Evolutionary conservation across 2,113 vertebrate species (phyloP).

Genomic region (Saguinus imperator): DNA sequence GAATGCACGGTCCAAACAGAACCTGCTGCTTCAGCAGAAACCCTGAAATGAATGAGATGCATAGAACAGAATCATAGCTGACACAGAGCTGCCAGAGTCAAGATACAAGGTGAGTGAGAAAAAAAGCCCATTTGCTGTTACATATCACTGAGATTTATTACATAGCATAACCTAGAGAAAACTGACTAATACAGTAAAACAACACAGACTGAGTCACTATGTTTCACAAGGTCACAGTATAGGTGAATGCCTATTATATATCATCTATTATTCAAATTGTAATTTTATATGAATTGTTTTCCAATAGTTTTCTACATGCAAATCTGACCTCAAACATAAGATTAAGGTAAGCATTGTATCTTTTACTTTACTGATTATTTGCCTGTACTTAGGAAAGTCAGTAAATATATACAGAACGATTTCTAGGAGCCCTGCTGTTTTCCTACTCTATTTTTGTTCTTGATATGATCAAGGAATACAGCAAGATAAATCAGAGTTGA

Average conservation of each 20-base stretch:
- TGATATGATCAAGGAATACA: slow-evolving; percentile 28
- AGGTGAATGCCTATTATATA: background rate
- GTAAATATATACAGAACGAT: background rate
- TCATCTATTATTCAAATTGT: background rate
- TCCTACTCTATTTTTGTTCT: background rate
- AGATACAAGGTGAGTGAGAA: background rate
- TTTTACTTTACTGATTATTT: background rate
- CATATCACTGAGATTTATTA: background rate
- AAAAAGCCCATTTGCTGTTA: background rate
- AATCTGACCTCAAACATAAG: background rate
- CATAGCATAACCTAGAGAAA: background rate
- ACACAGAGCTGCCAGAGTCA: background rate
- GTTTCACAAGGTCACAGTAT: background rate
- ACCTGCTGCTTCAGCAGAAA: background rate
- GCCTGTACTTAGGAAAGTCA: background rate
- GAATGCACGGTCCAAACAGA: background rate
- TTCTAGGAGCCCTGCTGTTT: background rate
- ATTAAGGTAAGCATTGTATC: background rate
- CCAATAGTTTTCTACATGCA: background rate
- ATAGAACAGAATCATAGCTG: background rate
- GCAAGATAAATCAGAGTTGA: background rate
- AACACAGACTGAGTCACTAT: background rate
- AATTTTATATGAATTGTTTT: background rate
- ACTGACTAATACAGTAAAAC: background rate
- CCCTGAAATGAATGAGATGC: background rate